Evolutionary conservation across 1,140 invertebrate genomes (phyloP).

Genomic region (Diplogasteroides magnus): DNA sequence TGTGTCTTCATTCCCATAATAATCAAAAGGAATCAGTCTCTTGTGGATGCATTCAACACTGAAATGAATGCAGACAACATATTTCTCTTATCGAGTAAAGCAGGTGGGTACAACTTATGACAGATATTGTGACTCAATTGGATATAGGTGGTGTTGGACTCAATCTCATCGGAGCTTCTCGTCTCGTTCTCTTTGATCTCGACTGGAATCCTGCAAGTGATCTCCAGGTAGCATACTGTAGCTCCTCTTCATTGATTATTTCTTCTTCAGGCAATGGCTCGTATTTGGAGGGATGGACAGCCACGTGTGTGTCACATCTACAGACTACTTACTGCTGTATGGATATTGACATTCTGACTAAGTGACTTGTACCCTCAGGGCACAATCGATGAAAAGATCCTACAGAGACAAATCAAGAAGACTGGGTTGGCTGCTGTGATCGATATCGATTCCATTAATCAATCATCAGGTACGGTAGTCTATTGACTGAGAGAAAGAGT

Average conservation of each 20-base stretch:
- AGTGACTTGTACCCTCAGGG: slow-evolving; percentile 10
- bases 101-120: slow-evolving; percentile 1
- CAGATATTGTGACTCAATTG: not conserved
- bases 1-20: not conserved
- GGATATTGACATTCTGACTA: not conserved
- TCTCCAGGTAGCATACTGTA: slow-evolving; percentile 16
- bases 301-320: slow-evolving; percentile 21
- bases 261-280: slow-evolving; percentile 16
- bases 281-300: slow-evolving; percentile 30
- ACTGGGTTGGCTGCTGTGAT: slow-evolving; percentile 14
- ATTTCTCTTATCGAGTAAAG: slow-evolving; percentile 24
- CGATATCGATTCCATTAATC: not conserved
- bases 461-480: not conserved
- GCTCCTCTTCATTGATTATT: no score
- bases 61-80: slow-evolving; percentile 5
- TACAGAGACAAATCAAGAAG: slow-evolving; percentile 28
- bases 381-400: slow-evolving; percentile 28
- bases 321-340: slow-evolving; percentile 23
- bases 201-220: slow-evolving; percentile 30
- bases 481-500: not conserved
- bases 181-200: slow-evolving; percentile 22
- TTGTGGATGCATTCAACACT: slow-evolving; percentile 22
- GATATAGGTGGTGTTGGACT: slow-evolving; percentile 24
- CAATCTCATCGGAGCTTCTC: slow-evolving; percentile 27
- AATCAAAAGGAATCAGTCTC: slow-evolving; percentile 11